Percentiles rank a stretch among this genome's conserved stretches.
phyloP scores from a whole-genome alignment of 1,140 invertebrate species.

The Idris sp. region DNA sequence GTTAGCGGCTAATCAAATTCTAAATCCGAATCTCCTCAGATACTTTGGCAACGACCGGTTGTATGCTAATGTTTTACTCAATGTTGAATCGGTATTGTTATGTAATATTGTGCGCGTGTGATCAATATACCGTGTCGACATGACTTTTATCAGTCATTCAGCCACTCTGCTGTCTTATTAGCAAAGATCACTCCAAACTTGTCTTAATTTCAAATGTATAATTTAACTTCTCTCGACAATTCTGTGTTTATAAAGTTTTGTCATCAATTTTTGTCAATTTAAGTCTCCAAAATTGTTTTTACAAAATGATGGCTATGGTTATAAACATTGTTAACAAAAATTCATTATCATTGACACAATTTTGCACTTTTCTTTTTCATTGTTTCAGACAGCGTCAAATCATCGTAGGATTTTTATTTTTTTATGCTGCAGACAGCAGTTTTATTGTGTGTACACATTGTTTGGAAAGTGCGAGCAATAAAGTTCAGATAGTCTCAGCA shows the following conservation, averaged over 20 bases:
- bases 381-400: slow-evolving; percentile 37
- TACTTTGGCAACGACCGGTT: slow-evolving; percentile 62
- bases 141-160: slow-evolving; percentile 31
- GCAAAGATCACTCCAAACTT: slow-evolving; percentile 15
- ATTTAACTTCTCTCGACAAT: background rate
- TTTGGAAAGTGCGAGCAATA: slow-evolving; percentile 52
- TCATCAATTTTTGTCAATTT: too few species aligned
- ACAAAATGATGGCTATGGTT: too few species aligned
- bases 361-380: slow-evolving; percentile 38
- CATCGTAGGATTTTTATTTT: slow-evolving; percentile 43
- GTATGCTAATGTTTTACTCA: slow-evolving; percentile 68
- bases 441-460: slow-evolving; percentile 53
- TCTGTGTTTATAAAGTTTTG: too few species aligned
- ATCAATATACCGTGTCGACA: slow-evolving; percentile 41
- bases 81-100: slow-evolving; percentile 61
- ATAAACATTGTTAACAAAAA: slow-evolving; percentile 3
- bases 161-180: slow-evolving; percentile 12
- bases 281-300: too few species aligned
- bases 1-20: slow-evolving; percentile 47
- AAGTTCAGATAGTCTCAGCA: slow-evolving; percentile 34
- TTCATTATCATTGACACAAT: slow-evolving; percentile 38
- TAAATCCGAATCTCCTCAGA: slow-evolving; percentile 56
- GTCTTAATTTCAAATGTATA: slow-evolving; percentile 10
- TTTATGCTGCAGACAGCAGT: slow-evolving; percentile 31
- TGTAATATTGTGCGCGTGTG: slow-evolving; percentile 27